Percentiles rank a stretch among this genome's conserved stretches.
These are phyloP conservation scores for Artibeus jamaicensis DNA, from an alignment of 2,797 vertebrate species.

Conservation along the genomic window DNA sequence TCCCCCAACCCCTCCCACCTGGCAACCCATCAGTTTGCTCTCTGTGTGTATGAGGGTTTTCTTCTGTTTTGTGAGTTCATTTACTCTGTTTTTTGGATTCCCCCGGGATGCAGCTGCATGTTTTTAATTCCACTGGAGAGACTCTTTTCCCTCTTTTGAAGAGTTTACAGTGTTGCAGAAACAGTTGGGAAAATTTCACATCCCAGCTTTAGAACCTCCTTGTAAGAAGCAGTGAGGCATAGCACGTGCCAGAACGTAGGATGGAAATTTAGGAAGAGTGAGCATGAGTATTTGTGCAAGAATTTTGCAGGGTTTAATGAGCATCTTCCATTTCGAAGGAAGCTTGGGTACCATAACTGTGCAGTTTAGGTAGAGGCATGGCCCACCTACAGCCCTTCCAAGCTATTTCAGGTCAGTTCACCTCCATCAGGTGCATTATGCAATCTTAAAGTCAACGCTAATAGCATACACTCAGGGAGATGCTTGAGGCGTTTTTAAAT, in stretches of 20 bases:
- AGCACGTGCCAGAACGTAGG: not conserved
- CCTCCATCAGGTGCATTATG: not conserved
- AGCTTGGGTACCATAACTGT: not conserved
- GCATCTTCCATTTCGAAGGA: slow-evolving; percentile 21
- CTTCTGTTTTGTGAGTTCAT: not conserved
- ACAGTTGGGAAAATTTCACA: not conserved
- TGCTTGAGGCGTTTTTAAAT: not conserved
- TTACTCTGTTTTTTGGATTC: not conserved
- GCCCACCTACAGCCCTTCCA: not conserved
- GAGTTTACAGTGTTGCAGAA: not conserved
- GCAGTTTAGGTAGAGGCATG: not conserved
- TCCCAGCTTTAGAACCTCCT: not conserved
- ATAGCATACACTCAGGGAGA: not conserved
- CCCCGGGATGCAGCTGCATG: not conserved
- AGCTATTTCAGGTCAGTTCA: slow-evolving; percentile 16
- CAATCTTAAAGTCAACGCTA: not conserved
- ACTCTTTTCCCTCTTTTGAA: not conserved
- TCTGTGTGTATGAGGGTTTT: not conserved
- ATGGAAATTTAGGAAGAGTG: slow-evolving; percentile 26
- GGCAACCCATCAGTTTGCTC: not conserved
- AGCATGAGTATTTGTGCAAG: not conserved
- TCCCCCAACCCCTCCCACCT: not conserved
- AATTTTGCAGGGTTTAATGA: slow-evolving; percentile 11
- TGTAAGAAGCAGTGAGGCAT: not conserved
- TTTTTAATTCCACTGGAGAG: not conserved